These are phyloP conservation scores for Mythimna albipuncta DNA, from an alignment of 2,888 invertebrate genomes.

Conservation along the genomic window DNA sequence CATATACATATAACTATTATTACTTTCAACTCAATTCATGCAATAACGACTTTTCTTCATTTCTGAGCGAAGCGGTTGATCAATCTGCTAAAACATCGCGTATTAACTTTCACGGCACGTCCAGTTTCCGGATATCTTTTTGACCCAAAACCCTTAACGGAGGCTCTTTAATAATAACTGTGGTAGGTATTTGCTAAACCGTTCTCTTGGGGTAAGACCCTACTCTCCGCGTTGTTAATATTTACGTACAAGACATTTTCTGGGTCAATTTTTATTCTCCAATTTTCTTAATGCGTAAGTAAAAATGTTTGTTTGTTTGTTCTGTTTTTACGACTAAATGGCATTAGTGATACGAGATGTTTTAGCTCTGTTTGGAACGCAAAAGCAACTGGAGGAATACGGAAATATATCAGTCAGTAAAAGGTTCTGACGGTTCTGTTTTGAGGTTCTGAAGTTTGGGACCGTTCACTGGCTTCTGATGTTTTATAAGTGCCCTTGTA, in stretches of 20 bases:
- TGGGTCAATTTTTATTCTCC: slow-evolving; percentile 16
- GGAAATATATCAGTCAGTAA: too few relatives aligned
- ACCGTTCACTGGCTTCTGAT: too few relatives aligned
- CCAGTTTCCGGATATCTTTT: slow-evolving; percentile 41
- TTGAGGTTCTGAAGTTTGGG: too few relatives aligned
- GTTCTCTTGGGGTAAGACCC: slow-evolving; percentile 35
- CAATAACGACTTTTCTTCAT: background rate
- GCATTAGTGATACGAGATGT: too few relatives aligned
- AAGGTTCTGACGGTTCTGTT: too few relatives aligned
- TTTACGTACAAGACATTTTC: slow-evolving; percentile 25
- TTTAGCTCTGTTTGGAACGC: too few relatives aligned
- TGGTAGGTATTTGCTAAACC: slow-evolving; percentile 40
- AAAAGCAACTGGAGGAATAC: too few relatives aligned
- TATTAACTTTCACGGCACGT: slow-evolving; percentile 40
- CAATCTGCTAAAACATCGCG: slow-evolving; percentile 21
- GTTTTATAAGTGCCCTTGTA: too few relatives aligned
- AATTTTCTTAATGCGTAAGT: slow-evolving; percentile 36
- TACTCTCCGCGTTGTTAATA: slow-evolving; percentile 43
- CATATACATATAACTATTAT: too few relatives aligned
- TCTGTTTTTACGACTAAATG: background rate
- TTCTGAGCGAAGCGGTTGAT: slow-evolving; percentile 13
- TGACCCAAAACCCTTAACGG: slow-evolving; percentile 39
- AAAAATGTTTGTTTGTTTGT: slow-evolving; percentile 5
- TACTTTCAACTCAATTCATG: background rate
- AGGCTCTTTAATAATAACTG: slow-evolving; percentile 45